A percentile compares a stretch with the other conserved stretches of the same genome.
These are phyloP conservation scores for Synergus gifuensis DNA, from an alignment of 2,888 invertebrate species.

Conservation along the genomic window DNA sequence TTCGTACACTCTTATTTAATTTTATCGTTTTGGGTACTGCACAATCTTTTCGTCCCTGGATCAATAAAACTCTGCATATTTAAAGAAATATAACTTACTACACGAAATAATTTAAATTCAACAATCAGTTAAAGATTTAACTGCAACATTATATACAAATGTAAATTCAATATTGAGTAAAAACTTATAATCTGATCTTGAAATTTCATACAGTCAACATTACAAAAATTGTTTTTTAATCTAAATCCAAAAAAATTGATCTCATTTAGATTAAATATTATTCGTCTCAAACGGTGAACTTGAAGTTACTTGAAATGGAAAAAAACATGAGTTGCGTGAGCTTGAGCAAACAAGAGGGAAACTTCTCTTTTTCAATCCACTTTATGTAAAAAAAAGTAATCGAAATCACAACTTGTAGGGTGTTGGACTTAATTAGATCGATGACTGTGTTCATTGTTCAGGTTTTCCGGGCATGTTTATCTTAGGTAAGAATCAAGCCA, in stretches of 20 bases:
- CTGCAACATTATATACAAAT: neutral
- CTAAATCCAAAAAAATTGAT: neutral
- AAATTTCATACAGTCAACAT: neutral
- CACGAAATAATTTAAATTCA: neutral
- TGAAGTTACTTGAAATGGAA: neutral
- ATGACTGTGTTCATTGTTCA: neutral
- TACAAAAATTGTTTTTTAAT: neutral
- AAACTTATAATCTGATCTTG: neutral
- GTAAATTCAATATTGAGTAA: neutral
- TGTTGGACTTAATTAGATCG: conserved; percentile 6
- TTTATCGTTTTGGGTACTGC: no score
- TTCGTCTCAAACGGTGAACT: neutral
- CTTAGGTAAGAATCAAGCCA: conserved; percentile 62
- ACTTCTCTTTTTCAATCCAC: neutral
- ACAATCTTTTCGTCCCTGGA: neutral
- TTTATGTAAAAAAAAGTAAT: neutral
- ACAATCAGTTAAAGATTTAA: neutral
- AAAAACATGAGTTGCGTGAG: neutral
- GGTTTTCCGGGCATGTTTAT: conserved; percentile 43
- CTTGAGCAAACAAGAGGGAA: neutral
- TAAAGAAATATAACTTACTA: neutral
- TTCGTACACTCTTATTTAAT: neutral
- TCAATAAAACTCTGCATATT: neutral
- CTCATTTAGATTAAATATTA: neutral
- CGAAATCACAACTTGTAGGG: neutral